Conservation (phyloP, 2,888 invertebrate species). For the Lymantria monacha region DNA sequence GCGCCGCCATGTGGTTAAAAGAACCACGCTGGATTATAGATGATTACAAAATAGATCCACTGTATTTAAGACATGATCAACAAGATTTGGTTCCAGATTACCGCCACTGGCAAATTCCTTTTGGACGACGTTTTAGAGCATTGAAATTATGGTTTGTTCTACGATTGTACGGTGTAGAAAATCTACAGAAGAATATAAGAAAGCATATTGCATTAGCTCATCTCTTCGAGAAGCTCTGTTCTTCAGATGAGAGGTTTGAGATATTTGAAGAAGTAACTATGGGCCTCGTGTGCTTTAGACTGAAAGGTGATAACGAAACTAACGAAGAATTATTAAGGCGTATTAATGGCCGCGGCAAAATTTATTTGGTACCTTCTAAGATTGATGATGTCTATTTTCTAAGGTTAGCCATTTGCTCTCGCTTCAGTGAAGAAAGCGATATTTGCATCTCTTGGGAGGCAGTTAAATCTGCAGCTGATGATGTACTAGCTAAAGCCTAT, state of each 20-base stretch:
- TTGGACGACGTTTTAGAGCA: constrained; percentile 95
- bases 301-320: constrained; percentile 92
- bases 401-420: constrained; percentile 94
- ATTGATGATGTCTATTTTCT: constrained; percentile 92
- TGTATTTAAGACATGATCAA: constrained; percentile 97
- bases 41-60: constrained; percentile 98
- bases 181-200: constrained; percentile 92
- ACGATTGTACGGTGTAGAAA: constrained; percentile 93
- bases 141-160: constrained; percentile 98
- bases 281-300: constrained; percentile 97
- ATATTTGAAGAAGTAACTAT: constrained; percentile 93
- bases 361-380: constrained; percentile 96
- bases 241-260: constrained; percentile 92
- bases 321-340: constrained; percentile 91
- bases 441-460: constrained; percentile 94
- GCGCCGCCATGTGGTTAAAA: constrained; percentile 98
- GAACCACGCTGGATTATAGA: constrained; percentile 94
- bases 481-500: constrained; percentile 54
- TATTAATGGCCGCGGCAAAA: constrained; percentile 94
- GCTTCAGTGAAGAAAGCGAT: constrained; percentile 90
- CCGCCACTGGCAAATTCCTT: constrained; percentile 98
- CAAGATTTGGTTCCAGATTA: constrained; percentile 96
- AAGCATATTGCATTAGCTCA: constrained; percentile 93
- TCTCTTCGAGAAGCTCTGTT: constrained; percentile 91
- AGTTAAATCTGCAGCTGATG: constrained; percentile 88